Conservation (phyloP, 2,888 invertebrate genomes). For the Epistrophe grossulariae region DNA sequence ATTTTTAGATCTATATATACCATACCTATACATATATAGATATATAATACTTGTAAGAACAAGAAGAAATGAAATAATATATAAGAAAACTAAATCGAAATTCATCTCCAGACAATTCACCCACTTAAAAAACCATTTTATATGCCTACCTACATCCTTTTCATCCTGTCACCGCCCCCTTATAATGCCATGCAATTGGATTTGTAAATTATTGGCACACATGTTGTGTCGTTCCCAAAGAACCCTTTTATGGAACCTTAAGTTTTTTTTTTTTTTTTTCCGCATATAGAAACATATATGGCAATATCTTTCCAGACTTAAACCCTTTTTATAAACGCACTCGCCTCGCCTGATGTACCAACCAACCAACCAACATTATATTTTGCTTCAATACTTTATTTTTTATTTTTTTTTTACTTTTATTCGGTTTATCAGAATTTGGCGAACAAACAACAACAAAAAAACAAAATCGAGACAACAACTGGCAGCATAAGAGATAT, state of each 20-base stretch:
- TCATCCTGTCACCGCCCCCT: conserved; percentile 29
- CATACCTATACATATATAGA: background rate
- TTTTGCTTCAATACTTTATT: conserved; percentile 25
- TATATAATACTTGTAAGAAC: conserved; percentile 4
- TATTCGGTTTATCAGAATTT: conserved; percentile 67
- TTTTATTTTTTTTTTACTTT: conserved; percentile 33
- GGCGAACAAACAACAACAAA: conserved; percentile 3
- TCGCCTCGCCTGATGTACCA: conserved; percentile 16
- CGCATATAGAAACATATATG: conserved; percentile 4
- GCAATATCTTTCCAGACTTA: conserved; percentile 54
- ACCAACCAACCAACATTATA: conserved; percentile 6
- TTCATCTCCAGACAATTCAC: conserved; percentile 75
- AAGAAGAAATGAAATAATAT: conserved; percentile 1
- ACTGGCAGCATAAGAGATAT: conserved; percentile 57
- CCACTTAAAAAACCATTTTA: conserved; percentile 76
- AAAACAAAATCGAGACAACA: conserved; percentile 61
- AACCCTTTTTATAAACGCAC: conserved; percentile 62
- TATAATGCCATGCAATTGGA: conserved; percentile 68
- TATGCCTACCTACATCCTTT: conserved; percentile 60
- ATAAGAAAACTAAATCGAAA: conserved; percentile 75
- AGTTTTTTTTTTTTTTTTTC: background rate
- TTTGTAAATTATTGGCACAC: conserved; percentile 76
- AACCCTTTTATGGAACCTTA: conserved; percentile 44
- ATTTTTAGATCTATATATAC: background rate
- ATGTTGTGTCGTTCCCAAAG: conserved; percentile 63